Base-by-base conservation (phyloP, 2,888 invertebrate genomes). In the Urechis unicinctus region DNA sequence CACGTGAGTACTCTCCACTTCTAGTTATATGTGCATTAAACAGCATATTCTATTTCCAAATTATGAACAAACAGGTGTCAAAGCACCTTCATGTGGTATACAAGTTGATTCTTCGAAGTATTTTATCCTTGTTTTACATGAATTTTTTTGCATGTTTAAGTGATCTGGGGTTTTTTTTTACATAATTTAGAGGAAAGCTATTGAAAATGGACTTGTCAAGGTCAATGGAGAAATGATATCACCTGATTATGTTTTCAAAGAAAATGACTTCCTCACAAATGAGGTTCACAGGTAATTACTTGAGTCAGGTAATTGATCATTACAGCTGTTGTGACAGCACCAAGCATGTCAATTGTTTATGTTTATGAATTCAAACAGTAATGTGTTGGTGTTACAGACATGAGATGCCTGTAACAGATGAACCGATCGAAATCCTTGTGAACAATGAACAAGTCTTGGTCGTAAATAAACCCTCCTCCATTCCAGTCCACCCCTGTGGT, bases 391-490 rank as follows among this genome's bases (percentile, higher is more conserved):
- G 22, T 57, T 57, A 29, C 52, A 64, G 94, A 87, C 97, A 97
- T 86, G 97, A 97, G 87, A 91, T 94, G 83, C 94, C 96, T 79
- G 95, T 97, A 82, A 88, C 92, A 82, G 90, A 90, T 82, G 88
- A 90, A 2, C 71, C 71, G 5, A 91, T 97, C 85, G 88, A 90
- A 84, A 89, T 98, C 83, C 88, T 98, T 80, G 89, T 91, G 84
- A 91, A 95, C 86, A 93, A 91, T 84, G 92, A 95, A 82, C 94
- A 98, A 84, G 86, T 97, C 84, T 88, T 98, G 83, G 97, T 98
- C 83, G 91, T 97, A 83, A 93, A 97, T 87, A 97, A 97, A 87
- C 96, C 97, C 81, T 91, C 94, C 83, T 96, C 96, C 82, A 93
- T 97, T 84, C 97, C 96, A 82, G 93, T 95, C 58, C 97, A 98